Conservation (phyloP, 2,888 invertebrate genomes). For the Pterostichus niger region DNA sequence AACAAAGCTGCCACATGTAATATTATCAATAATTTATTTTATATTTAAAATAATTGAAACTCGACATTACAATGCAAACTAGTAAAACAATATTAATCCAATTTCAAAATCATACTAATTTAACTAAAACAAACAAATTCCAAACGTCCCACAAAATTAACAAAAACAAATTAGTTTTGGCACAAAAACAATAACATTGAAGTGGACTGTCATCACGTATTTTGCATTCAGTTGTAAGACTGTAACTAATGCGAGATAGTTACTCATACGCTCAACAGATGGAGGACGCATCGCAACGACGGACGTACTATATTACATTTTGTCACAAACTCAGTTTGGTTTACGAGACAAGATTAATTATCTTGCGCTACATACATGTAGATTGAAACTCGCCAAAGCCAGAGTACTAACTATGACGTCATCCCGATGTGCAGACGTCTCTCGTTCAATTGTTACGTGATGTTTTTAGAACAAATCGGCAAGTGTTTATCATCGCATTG, state of each 20-base stretch:
- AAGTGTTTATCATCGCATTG: conserved; percentile 7
- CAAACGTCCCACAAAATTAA: conserved; percentile 8
- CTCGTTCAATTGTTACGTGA: conserved; percentile 46
- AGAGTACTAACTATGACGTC: conserved; percentile 1
- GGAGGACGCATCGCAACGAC: conserved; percentile 68
- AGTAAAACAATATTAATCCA: no score
- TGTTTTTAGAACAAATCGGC: conserved; percentile 35
- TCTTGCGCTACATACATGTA: conserved; percentile 33
- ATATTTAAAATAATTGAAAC: no score
- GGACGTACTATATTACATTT: conserved; percentile 68
- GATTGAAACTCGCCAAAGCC: conserved; percentile 37
- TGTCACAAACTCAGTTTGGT: conserved; percentile 49
- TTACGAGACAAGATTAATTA: conserved; percentile 59
- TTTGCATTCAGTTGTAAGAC: neutral
- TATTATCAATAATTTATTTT: no score
- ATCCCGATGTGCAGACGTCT: conserved; percentile 23
- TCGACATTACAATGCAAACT: no score
- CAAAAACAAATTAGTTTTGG: conserved; percentile 28
- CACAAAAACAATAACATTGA: conserved; percentile 1
- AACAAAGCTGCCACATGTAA: no score
- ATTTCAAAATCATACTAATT: no score
- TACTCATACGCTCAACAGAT: conserved; percentile 71
- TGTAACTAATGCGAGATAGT: conserved; percentile 18
- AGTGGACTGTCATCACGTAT: conserved; percentile 5
- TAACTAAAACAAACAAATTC: no score